These are phyloP conservation scores for Crypturellus tataupa DNA, from an alignment of 2,797 vertebrate species.

Conservation along the genomic window DNA sequence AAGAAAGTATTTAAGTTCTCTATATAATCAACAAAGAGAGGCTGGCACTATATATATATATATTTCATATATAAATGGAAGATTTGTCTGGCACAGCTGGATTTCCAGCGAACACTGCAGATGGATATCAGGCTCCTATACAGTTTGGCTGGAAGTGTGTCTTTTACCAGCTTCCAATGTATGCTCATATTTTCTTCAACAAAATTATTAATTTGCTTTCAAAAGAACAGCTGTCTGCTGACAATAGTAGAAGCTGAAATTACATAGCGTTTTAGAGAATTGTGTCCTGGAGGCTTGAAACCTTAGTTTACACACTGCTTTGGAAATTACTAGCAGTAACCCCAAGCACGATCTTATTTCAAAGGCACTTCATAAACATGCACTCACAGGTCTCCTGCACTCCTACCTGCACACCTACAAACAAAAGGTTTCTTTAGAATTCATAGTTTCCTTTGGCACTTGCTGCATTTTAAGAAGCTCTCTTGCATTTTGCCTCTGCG, in stretches of 20 bases:
- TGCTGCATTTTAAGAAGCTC: fast-evolving
- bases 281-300: not conserved
- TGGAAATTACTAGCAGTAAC: not conserved
- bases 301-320: not conserved
- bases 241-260: not conserved
- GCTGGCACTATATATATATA: not conserved
- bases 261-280: not conserved
- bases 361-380: not conserved
- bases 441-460: not conserved
- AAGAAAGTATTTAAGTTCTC: not conserved
- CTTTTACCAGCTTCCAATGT: not conserved
- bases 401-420: not conserved
- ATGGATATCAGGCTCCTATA: not conserved
- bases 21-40: not conserved
- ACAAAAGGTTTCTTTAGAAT: not conserved
- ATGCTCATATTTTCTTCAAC: not conserved
- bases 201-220: not conserved
- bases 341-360: not conserved
- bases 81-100: not conserved
- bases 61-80: not conserved
- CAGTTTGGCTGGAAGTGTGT: not conserved
- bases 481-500: not conserved
- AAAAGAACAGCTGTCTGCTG: not conserved
- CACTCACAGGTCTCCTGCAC: not conserved
- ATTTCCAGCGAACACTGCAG: not conserved